Evolutionary conservation across 2,797 vertebrate genomes (phyloP), one percentile per base, ranked within the genome.

Genomic region (Sternotherus odoratus): DNA sequence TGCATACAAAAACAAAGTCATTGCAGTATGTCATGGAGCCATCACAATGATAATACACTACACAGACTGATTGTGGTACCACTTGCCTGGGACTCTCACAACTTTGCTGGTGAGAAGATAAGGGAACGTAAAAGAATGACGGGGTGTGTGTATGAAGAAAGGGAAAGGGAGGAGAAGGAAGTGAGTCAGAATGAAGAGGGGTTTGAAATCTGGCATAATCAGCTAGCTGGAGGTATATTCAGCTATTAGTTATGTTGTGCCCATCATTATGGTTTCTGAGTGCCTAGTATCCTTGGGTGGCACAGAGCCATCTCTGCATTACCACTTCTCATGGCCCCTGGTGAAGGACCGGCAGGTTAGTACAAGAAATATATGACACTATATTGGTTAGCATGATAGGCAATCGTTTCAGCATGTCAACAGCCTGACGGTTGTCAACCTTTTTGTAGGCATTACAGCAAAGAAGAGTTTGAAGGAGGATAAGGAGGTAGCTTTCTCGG

Each of bases 1-100:
- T 98, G 79, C 49, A 90, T n/a, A 83, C 75, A 80, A 89, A 78
- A 91, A 91, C 19, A 49, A 66, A 24, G 50, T 5, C 30, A 60
- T 83, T 93, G 66, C n/a, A 28, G 5, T 66, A 86, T 69, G n/a
- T 33, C 8, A 13, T 54, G 30, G 24, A 48, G 36, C 72, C 11
- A 53, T 82, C 3, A 50, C 77, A 88, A 28, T 79, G 63, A 86
- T 39, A 92, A 60, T 66, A 74, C 12, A 28, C 13, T 79, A 49
- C 36, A 4, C 46, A 17, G 5, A 50, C 12, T 57, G 83, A 51
- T 50, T n/a, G 11, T 12, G 13, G 48, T 51, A 16, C 3, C 88
- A 75, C 81, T 79, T 48, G 28, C 13, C 46, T 88, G 48, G 24
- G 23, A 46, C 6, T 8, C 33, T 23, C 85, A 46, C 6, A 88